Conservation (phyloP, 2,797 vertebrate species). For the Oreortyx pictus region DNA sequence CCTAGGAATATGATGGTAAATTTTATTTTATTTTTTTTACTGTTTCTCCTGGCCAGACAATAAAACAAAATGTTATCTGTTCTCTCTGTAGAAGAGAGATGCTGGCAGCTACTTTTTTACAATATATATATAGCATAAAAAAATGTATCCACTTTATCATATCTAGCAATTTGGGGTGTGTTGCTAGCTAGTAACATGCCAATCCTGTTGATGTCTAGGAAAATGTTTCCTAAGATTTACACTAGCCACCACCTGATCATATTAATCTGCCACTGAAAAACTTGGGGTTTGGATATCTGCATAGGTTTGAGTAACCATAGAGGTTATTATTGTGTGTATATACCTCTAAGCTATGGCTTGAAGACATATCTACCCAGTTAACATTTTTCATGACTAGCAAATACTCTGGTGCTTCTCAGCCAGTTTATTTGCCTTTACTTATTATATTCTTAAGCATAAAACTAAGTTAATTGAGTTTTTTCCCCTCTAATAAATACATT, state of each 20-base stretch:
- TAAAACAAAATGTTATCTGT: background rate
- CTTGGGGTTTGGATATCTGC: background rate
- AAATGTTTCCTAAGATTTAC: background rate
- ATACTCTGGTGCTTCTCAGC: background rate
- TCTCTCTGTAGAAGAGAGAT: background rate
- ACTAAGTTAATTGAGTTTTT: background rate
- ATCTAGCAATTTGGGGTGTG: background rate
- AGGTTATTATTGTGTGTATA: background rate
- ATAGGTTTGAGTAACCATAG: background rate
- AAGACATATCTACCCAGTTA: background rate
- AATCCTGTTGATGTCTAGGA: background rate
- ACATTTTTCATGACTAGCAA: background rate
- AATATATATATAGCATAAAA: background rate
- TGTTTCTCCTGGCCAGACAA: background rate
- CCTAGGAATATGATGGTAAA: background rate
- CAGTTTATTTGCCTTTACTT: background rate
- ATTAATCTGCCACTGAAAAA: background rate
- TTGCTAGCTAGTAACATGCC: background rate
- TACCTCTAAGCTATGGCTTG: background rate
- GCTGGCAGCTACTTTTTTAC: background rate
- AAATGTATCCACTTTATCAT: background rate
- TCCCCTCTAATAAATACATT: background rate
- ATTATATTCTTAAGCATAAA: background rate
- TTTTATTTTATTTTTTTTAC: background rate
- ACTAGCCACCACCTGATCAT: background rate